These are phyloP conservation scores for Eupithecia subumbrata DNA, from an alignment of 2,888 invertebrate species.

Conservation along the genomic window DNA sequence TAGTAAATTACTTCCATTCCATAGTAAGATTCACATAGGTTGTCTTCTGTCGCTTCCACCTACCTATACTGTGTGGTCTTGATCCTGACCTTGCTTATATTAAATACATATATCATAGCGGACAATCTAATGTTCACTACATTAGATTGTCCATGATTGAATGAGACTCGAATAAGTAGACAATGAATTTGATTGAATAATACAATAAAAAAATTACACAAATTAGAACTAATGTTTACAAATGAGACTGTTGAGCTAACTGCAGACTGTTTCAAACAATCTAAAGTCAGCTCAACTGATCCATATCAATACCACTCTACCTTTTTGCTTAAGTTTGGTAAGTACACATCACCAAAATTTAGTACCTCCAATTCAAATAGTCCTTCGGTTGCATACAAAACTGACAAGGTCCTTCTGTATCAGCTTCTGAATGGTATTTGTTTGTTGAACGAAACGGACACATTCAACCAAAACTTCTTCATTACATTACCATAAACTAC, in stretches of 20 bases:
- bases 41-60: background rate
- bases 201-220: too few species aligned
- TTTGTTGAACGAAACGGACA: background rate
- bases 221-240: too few species aligned
- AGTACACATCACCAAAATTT: too few species aligned
- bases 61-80: background rate
- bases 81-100: background rate
- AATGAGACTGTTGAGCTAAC: background rate
- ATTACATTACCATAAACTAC: constrained; percentile 14
- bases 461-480: constrained; percentile 4
- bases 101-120: too few species aligned
- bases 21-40: constrained; percentile 4
- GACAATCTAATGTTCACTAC: background rate
- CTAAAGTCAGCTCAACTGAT: background rate
- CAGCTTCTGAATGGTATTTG: background rate
- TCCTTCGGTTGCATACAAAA: background rate
- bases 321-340: background rate
- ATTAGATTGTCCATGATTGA: background rate
- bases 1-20: constrained; percentile 1
- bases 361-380: background rate
- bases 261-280: background rate
- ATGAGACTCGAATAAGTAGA: background rate
- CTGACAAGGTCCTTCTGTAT: background rate
- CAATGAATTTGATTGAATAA: too few species aligned
- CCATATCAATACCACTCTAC: background rate